phyloP scores from a whole-genome alignment of 1,140 invertebrate species.

The Schlechtendalia chinensis region DNA sequence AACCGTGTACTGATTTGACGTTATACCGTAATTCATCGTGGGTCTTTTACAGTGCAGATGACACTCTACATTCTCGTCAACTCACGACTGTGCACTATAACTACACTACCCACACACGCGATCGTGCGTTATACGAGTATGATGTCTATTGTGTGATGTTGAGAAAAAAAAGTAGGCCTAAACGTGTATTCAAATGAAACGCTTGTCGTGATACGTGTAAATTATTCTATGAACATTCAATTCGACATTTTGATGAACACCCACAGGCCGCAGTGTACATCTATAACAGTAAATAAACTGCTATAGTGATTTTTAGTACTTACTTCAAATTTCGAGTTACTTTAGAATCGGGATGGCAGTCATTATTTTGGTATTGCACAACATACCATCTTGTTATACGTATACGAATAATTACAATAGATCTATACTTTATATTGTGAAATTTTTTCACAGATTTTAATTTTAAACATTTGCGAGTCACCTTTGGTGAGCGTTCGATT shows the following conservation, averaged over 20 bases:
- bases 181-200: neutral
- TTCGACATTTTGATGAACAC: too few relatives aligned
- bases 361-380: too few relatives aligned
- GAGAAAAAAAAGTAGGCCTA: neutral
- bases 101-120: neutral
- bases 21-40: neutral
- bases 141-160: neutral
- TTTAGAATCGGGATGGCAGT: too few relatives aligned
- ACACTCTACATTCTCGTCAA: constrained; percentile 17
- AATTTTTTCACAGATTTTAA: neutral
- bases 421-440: neutral
- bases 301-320: too few relatives aligned
- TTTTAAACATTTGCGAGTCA: neutral
- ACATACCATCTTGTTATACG: too few relatives aligned
- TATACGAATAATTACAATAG: neutral
- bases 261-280: too few relatives aligned
- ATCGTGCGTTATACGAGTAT: neutral
- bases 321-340: too few relatives aligned
- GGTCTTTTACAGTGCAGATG: neutral
- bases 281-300: too few relatives aligned
- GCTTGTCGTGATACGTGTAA: neutral
- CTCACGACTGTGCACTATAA: neutral
- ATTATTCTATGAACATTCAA: neutral
- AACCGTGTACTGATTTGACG: neutral
- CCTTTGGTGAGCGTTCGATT: too few relatives aligned